Conservation (phyloP, 2,797 vertebrate species). For the Tiaroga cobitis region DNA sequence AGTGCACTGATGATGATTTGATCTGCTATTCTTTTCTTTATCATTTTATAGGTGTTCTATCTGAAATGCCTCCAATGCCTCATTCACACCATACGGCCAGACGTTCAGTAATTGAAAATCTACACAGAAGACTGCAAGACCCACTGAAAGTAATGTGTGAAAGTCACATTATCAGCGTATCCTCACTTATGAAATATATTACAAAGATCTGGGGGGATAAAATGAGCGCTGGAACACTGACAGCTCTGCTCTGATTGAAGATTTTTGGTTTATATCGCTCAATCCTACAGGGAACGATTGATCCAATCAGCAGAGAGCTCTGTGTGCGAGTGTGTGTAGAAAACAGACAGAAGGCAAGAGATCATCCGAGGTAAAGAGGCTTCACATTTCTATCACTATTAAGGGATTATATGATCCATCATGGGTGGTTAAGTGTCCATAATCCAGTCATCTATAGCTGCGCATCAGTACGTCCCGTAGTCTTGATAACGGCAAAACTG, state of each 20-base stretch:
- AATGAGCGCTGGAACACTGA: slow-evolving; percentile 31
- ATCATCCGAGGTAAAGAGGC: slow-evolving; percentile 49
- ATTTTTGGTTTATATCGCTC: slow-evolving; percentile 36
- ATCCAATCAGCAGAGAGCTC: slow-evolving; percentile 41
- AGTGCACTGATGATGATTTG: slow-evolving; percentile 5
- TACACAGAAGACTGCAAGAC: slow-evolving; percentile 4
- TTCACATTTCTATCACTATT: slow-evolving; percentile 49
- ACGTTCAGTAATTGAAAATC: slow-evolving; percentile 27
- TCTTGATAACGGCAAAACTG: slow-evolving; percentile 38
- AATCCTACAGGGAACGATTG: slow-evolving; percentile 40
- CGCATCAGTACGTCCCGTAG: background rate
- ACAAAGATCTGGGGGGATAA: slow-evolving; percentile 31
- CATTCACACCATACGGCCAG: slow-evolving; percentile 5
- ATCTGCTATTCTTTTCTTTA: background rate
- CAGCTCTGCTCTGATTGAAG: slow-evolving; percentile 44
- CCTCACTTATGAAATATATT: slow-evolving; percentile 35
- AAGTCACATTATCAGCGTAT: slow-evolving; percentile 31
- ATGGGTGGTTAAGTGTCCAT: slow-evolving; percentile 48
- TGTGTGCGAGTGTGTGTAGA: slow-evolving; percentile 4
- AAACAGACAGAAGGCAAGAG: slow-evolving; percentile 42
- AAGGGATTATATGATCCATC: slow-evolving; percentile 52
- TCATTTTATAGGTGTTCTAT: slow-evolving; percentile 15
- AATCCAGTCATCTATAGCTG: slow-evolving; percentile 42
- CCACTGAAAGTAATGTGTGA: background rate
- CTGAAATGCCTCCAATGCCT: slow-evolving; percentile 27